Evolutionary conservation across 2,888 invertebrate genomes (phyloP).

Genomic region (Aspidapion aeneum): DNA sequence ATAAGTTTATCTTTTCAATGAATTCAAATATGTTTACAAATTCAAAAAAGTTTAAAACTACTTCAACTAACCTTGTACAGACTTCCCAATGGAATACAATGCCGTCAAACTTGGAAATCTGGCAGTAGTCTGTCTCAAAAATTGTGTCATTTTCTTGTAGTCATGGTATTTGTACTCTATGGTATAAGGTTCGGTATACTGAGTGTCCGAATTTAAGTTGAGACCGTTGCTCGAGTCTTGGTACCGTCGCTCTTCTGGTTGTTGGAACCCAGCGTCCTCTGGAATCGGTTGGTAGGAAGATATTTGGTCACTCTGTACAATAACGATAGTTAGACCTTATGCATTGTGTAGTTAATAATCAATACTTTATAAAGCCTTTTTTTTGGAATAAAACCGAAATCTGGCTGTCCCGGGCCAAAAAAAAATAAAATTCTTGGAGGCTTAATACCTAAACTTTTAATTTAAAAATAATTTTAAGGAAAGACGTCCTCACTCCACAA

Average conservation of each 20-base stretch:
- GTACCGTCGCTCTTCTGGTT: conserved; percentile 15
- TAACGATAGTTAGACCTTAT: too few relatives aligned
- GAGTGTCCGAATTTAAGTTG: conserved; percentile 14
- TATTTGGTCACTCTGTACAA: not conserved
- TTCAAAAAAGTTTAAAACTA: too few relatives aligned
- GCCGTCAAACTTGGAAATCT: conserved; percentile 84
- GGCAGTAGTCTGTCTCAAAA: conserved; percentile 74
- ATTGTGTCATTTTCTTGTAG: conserved; percentile 80
- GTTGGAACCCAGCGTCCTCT: not conserved
- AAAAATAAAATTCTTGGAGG: too few relatives aligned
- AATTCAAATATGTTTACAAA: too few relatives aligned
- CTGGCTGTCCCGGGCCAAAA: too few relatives aligned
- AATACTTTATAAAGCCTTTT: too few relatives aligned
- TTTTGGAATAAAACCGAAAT: too few relatives aligned
- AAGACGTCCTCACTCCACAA: too few relatives aligned
- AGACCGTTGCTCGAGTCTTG: not conserved
- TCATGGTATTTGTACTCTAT: conserved; percentile 83
- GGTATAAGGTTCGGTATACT: conserved; percentile 35
- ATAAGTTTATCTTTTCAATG: too few relatives aligned
- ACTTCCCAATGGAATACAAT: conserved; percentile 90
- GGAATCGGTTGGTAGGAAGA: not conserved
- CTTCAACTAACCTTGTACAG: conserved; percentile 92
- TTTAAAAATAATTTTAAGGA: too few relatives aligned
- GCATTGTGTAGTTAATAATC: too few relatives aligned
- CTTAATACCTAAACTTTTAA: too few relatives aligned